Conservation (phyloP, 2,113 vertebrate species). For the Cephalopholis sonnerati region DNA sequence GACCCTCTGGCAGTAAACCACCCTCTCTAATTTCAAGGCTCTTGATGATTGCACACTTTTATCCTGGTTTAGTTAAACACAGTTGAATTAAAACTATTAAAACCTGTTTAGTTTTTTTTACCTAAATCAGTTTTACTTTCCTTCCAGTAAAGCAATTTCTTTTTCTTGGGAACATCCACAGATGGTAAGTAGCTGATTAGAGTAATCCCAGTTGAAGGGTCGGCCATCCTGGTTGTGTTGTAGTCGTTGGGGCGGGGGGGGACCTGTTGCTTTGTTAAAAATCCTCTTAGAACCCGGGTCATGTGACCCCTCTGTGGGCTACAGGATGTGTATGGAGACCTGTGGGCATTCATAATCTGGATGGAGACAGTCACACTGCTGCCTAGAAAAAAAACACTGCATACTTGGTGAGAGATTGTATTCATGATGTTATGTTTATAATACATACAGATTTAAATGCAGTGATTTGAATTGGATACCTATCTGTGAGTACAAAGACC, state of each 20-base stretch:
- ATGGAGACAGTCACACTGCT: constrained; percentile 24
- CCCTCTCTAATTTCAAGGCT: not conserved
- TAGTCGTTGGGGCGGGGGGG: constrained; percentile 22
- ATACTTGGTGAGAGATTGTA: constrained; percentile 19
- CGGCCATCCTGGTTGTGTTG: constrained; percentile 32
- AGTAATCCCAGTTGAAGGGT: constrained; percentile 65
- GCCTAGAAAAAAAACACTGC: not conserved
- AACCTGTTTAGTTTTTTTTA: not conserved
- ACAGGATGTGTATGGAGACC: constrained; percentile 34
- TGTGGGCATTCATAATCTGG: constrained; percentile 26
- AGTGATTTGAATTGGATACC: not conserved
- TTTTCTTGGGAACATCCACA: constrained; percentile 23
- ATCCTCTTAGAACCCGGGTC: constrained; percentile 74
- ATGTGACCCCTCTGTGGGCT: constrained; percentile 61
- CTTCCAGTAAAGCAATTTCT: not conserved
- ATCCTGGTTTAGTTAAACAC: not conserved
- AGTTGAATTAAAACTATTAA: not conserved
- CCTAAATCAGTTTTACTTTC: constrained; percentile 1
- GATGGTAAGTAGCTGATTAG: constrained; percentile 67
- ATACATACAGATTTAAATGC: not conserved
- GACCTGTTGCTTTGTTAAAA: constrained; percentile 63
- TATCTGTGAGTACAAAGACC: not conserved
- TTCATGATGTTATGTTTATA: not conserved
- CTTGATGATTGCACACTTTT: not conserved
- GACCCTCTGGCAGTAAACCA: not conserved